These are phyloP conservation scores for Bufo gargarizans DNA, from an alignment of 2,113 vertebrate species.

Conservation along the genomic window DNA sequence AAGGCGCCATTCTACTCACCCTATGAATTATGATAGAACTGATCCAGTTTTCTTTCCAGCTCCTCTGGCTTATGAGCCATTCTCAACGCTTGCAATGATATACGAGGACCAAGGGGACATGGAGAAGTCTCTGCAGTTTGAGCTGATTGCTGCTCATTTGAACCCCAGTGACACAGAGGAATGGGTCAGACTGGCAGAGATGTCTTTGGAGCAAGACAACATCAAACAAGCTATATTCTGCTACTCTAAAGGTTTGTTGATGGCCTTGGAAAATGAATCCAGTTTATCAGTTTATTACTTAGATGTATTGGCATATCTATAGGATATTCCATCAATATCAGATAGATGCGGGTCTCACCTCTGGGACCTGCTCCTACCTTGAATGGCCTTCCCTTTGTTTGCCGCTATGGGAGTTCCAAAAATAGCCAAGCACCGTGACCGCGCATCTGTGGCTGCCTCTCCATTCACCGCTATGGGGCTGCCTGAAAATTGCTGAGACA, in stretches of 20 bases:
- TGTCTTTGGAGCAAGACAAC: slow-evolving; percentile 97
- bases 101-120: slow-evolving; percentile 94
- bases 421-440: too few relatives aligned
- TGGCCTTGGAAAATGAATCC: not conserved
- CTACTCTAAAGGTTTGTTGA: slow-evolving; percentile 89
- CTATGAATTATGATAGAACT: not conserved
- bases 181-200: slow-evolving; percentile 94
- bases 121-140: slow-evolving; percentile 95
- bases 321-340: too few relatives aligned
- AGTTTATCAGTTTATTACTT: not conserved
- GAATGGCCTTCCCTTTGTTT: too few relatives aligned
- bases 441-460: too few relatives aligned
- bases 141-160: slow-evolving; percentile 93
- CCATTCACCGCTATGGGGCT: too few relatives aligned
- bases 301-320: too few relatives aligned
- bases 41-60: slow-evolving; percentile 71
- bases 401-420: too few relatives aligned
- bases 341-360: too few relatives aligned
- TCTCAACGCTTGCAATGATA: slow-evolving; percentile 98
- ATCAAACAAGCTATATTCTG: slow-evolving; percentile 95
- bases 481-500: too few relatives aligned
- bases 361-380: too few relatives aligned
- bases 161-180: slow-evolving; percentile 96
- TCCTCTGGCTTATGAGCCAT: slow-evolving; percentile 95
- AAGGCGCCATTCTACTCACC: not conserved